Conservation (phyloP, 2,113 vertebrate species). For the Calyptommatus sinebrachiatus region DNA sequence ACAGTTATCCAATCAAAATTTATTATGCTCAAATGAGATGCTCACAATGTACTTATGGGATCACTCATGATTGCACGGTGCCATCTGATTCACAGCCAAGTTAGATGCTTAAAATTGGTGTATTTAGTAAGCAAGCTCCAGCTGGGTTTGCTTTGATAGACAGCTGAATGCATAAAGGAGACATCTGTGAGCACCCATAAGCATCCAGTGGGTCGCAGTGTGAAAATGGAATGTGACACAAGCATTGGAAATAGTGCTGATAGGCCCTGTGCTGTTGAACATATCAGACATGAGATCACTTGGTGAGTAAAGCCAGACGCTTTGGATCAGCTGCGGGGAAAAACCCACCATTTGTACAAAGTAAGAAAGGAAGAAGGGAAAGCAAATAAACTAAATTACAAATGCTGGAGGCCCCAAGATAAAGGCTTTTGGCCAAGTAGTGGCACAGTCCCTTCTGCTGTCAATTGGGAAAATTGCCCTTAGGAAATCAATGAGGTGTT, state of each 20-base stretch:
- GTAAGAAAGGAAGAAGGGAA: background rate
- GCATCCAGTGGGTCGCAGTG: rapidly evolving
- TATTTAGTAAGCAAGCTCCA: background rate
- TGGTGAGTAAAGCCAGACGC: background rate
- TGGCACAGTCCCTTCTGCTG: background rate
- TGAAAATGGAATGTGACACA: background rate
- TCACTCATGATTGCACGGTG: background rate
- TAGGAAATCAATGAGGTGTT: conserved; percentile 14
- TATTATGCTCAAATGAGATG: background rate
- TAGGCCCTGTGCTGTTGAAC: background rate
- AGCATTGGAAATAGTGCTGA: background rate
- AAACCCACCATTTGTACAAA: background rate
- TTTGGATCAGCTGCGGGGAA: background rate
- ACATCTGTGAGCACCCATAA: conserved; percentile 3
- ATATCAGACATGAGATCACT: rapidly evolving
- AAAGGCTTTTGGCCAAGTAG: background rate
- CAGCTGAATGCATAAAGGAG: background rate
- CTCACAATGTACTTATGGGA: conserved; percentile 8
- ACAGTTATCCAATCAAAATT: conserved; percentile 14
- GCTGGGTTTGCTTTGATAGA: conserved; percentile 18
- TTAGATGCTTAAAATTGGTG: conserved; percentile 4
- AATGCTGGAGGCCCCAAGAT: background rate
- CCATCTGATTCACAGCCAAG: conserved; percentile 12
- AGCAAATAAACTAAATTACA: background rate
- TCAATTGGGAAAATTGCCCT: background rate